These are phyloP conservation scores for Pituophis catenifer DNA, from an alignment of 2,113 vertebrate species.

Conservation along the genomic window DNA sequence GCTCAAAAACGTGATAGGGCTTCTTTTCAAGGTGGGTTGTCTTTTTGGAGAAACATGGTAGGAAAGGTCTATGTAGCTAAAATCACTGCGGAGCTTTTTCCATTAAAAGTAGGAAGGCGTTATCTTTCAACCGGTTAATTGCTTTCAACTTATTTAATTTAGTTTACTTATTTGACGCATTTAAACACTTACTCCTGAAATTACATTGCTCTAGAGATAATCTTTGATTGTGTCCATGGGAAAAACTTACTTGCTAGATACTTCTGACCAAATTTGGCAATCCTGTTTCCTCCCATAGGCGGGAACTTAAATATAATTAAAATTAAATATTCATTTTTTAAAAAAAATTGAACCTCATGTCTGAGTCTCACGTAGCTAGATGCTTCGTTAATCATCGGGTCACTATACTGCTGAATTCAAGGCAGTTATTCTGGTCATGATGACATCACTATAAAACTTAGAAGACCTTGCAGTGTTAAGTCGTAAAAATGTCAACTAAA, in stretches of 20 bases:
- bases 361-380: not conserved
- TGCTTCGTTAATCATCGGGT: not conserved
- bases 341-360: not conserved
- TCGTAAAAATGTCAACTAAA: not conserved
- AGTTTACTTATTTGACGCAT: not conserved
- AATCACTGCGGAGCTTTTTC: not conserved
- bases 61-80: not conserved
- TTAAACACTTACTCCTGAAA: not conserved
- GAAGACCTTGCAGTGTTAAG: not conserved
- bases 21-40: too few species aligned
- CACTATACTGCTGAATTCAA: not conserved
- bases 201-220: not conserved
- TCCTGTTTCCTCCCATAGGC: not conserved
- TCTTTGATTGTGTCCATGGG: not conserved
- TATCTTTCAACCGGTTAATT: not conserved
- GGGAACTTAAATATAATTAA: not conserved
- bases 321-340: not conserved
- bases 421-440: not conserved
- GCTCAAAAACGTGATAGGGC: too few species aligned
- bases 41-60: too few species aligned
- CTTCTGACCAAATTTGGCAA: not conserved
- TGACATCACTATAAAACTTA: slow-evolving; percentile 9
- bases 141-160: not conserved
- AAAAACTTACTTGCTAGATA: not conserved
- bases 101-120: not conserved